Evolutionary conservation across 2,113 vertebrate genomes (phyloP), one percentile per base, ranked within the genome.

Genomic region (Caranx ignobilis): DNA sequence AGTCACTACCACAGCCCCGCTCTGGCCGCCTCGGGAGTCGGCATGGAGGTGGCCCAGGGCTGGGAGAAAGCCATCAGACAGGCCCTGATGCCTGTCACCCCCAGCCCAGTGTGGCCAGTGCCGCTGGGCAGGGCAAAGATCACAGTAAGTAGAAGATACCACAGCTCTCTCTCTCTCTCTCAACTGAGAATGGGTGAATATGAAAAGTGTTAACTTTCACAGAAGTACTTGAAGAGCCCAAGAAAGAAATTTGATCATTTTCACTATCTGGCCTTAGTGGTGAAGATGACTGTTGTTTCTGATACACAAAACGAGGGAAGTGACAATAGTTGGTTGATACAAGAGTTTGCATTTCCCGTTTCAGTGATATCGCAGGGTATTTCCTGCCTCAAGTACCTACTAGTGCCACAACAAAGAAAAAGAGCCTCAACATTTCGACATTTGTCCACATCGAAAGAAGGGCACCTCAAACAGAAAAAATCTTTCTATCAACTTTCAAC

Each of bases 31-130:
- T 95, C 97, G 0, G 98, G 97, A 85, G 96, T 98, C 47, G 97
- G 98, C 85, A 92, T 96, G 87, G 97, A 98, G 55, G 97, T 99
- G 88, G 97, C 97, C 48, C 97, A 97, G 90, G 95, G 97, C 92
- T 99, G 97, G 98, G 97, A 99, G 94, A 98, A 98, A 89, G 97
- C 97, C 91, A 97, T 99, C 91, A 95, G 97, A 88, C 98, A 99
- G 90, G 98, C 98, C 84, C 95, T 99, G 90, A 99, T 99, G 97
- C 98, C 98, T 18, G 98, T 99, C 81, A 99, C 98, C 4, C 98
- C 84, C 97, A 99, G 91, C 95, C 97, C 84, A 99, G 97, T 21
- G 76, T 98, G 83, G 96, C 97, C 85, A 95, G 95, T 78, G 93
- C 95, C 82, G 93, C 94, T 8, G 97, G 97, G 65, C 97, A 97